Evolutionary conservation across 2,888 invertebrate species (phyloP).

Genomic region (Operophtera brumata): DNA sequence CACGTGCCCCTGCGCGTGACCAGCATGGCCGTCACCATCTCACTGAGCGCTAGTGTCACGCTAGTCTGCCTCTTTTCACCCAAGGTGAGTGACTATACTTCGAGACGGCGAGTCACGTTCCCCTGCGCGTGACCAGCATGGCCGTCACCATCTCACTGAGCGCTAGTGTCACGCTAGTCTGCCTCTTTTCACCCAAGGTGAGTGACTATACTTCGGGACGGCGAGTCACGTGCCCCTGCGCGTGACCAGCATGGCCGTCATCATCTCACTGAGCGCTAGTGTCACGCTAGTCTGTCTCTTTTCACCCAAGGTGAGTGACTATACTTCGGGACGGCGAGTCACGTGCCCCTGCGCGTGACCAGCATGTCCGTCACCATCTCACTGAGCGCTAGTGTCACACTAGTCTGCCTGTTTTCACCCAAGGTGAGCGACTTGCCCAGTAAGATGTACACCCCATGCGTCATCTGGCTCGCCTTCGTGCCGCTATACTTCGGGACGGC

Average conservation of each 20-base stretch:
- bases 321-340: conserved; percentile 97
- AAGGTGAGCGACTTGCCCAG: too few species aligned
- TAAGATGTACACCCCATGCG: conserved; percentile 99
- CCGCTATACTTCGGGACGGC: conserved; percentile 98
- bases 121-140: conserved; percentile 96
- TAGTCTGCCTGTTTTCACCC: conserved; percentile 95
- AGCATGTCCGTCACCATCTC: conserved; percentile 98
- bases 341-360: conserved; percentile 94
- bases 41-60: conserved; percentile 95
- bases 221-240: conserved; percentile 95
- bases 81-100: conserved; percentile 96
- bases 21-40: conserved; percentile 97
- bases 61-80: conserved; percentile 96
- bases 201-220: conserved; percentile 96
- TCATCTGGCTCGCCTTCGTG: conserved; percentile 99
- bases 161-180: conserved; percentile 95
- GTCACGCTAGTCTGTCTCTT: conserved; percentile 96
- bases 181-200: conserved; percentile 96
- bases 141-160: conserved; percentile 96
- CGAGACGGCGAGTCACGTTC: conserved; percentile 95
- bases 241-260: conserved; percentile 97
- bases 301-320: conserved; percentile 94
- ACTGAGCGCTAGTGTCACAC: conserved; percentile 95
- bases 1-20: conserved; percentile 95
- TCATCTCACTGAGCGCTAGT: conserved; percentile 95